These are phyloP conservation scores for Chelmon rostratus DNA, from an alignment of 2,797 vertebrate genomes.

Conservation along the genomic window DNA sequence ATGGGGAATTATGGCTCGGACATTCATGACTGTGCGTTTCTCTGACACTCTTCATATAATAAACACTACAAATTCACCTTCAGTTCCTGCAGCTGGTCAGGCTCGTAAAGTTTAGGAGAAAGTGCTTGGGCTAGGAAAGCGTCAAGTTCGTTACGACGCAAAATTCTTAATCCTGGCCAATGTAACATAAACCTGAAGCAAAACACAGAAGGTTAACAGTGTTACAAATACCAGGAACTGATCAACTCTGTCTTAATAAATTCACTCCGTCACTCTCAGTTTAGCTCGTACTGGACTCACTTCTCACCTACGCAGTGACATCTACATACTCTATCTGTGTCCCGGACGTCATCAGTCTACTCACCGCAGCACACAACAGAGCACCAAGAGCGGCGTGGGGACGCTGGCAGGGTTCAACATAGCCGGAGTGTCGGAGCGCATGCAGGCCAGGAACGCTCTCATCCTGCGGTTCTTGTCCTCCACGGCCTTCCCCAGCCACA, in stretches of 20 bases:
- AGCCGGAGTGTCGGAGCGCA: slow-evolving; percentile 96
- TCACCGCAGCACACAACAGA: slow-evolving; percentile 96
- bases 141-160: slow-evolving; percentile 96
- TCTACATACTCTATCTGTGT: neutral
- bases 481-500: slow-evolving; percentile 95
- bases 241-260: slow-evolving; percentile 9
- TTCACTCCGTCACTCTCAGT: slow-evolving; percentile 14
- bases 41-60: slow-evolving; percentile 72
- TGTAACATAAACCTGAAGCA: slow-evolving; percentile 96
- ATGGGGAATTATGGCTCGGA: neutral
- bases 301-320: neutral
- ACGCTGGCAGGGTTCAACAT: slow-evolving; percentile 95
- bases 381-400: slow-evolving; percentile 95
- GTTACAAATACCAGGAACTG: slow-evolving; percentile 73
- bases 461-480: slow-evolving; percentile 97
- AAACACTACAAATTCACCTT: slow-evolving; percentile 89
- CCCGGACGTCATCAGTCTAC: slow-evolving; percentile 47
- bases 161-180: slow-evolving; percentile 96
- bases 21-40: slow-evolving; percentile 35
- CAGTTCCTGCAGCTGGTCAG: slow-evolving; percentile 97
- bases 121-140: slow-evolving; percentile 97
- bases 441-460: slow-evolving; percentile 96
- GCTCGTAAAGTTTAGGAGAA: slow-evolving; percentile 97
- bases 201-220: slow-evolving; percentile 80
- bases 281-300: slow-evolving; percentile 8